phyloP scores from a whole-genome alignment of 2,797 vertebrate genomes.

The Rhinophrynus dorsalis region DNA sequence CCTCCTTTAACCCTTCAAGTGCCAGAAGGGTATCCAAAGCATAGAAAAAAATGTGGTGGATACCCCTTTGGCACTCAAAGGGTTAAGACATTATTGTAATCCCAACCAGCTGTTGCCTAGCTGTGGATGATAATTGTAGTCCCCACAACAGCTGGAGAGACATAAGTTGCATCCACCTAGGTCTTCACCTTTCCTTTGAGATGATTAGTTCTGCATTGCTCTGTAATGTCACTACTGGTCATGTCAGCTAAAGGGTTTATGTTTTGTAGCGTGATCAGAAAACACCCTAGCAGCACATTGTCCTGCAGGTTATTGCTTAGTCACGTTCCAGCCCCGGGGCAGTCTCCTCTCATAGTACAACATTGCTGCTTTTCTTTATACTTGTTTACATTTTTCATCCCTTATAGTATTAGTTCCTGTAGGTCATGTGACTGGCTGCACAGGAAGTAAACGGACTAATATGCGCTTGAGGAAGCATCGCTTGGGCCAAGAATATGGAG shows the following conservation, averaged over 20 bases:
- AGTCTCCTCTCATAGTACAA: slow-evolving; percentile 8
- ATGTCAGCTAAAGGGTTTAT: neutral
- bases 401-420: slow-evolving; percentile 33
- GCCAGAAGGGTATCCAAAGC: too few relatives aligned
- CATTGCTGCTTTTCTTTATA: slow-evolving; percentile 29
- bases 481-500: slow-evolving; percentile 20
- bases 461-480: neutral
- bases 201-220: neutral
- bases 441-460: slow-evolving; percentile 2
- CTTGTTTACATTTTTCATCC: slow-evolving; percentile 42
- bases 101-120: too few relatives aligned
- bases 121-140: too few relatives aligned
- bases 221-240: neutral
- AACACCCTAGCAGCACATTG: neutral
- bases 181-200: neutral
- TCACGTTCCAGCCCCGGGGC: neutral
- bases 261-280: too few relatives aligned
- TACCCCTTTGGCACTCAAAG: too few relatives aligned
- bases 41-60: too few relatives aligned
- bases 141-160: too few relatives aligned
- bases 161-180: too few relatives aligned
- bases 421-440: slow-evolving; percentile 17
- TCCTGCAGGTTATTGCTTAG: neutral
- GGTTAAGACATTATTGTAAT: too few relatives aligned
- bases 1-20: too few relatives aligned